Percentiles rank a stretch among this genome's conserved stretches.
phyloP scores from a whole-genome alignment of 2,797 vertebrate species.

The Erethizon dorsatum region DNA sequence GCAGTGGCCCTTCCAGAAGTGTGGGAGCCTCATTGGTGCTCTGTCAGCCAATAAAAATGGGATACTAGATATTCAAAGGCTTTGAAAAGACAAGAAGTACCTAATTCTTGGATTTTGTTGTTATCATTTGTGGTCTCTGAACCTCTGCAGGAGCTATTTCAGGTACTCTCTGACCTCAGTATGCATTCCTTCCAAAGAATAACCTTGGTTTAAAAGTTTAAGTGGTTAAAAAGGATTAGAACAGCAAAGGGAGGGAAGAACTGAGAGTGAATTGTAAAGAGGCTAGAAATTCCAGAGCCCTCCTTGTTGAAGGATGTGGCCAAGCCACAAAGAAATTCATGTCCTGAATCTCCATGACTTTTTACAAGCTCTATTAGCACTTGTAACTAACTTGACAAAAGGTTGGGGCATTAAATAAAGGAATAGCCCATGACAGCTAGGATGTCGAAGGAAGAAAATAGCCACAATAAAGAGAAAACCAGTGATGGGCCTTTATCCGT shows the following conservation, averaged over 20 bases:
- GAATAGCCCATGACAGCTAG: not conserved
- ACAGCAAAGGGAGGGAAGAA: not conserved
- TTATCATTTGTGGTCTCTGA: not conserved
- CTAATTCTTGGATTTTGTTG: not conserved
- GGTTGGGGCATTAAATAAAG: not conserved
- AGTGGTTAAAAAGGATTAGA: not conserved
- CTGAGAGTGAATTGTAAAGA: not conserved
- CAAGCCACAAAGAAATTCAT: not conserved
- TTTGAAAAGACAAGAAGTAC: not conserved
- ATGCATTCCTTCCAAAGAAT: not conserved
- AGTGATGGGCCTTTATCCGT: not conserved
- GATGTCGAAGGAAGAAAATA: not conserved
- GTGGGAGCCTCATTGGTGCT: slow-evolving; percentile 1
- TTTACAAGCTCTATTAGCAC: not conserved
- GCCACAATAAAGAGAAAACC: not conserved
- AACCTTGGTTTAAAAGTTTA: not conserved
- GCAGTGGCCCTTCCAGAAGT: not conserved
- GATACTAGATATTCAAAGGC: not conserved
- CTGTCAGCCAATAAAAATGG: slow-evolving; percentile 31
- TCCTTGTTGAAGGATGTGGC: not conserved
- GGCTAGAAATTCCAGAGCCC: not conserved
- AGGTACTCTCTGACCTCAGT: not conserved
- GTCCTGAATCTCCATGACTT: not conserved
- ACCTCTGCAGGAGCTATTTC: not conserved
- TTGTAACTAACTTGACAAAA: not conserved